Percentiles rank a stretch among this genome's conserved stretches.
Conservation (phyloP, 1,140 invertebrate genomes). For the Drosophila nannoptera region DNA sequence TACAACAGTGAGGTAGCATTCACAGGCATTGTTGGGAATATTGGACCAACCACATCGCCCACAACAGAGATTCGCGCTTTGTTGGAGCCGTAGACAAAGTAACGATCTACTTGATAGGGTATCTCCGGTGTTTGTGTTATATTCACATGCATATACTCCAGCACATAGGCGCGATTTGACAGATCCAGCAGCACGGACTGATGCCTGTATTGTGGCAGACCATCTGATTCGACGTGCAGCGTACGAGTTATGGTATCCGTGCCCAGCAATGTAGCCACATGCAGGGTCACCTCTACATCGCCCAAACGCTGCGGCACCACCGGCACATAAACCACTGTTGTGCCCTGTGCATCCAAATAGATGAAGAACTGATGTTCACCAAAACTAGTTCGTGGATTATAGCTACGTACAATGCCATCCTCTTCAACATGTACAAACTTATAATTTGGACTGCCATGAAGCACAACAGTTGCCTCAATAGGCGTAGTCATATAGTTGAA, state of each 20-base stretch:
- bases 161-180: conserved; percentile 93
- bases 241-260: conserved; percentile 86
- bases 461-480: conserved; percentile 91
- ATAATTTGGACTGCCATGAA: conserved; percentile 92
- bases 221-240: conserved; percentile 93
- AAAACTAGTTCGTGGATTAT: conserved; percentile 91
- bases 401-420: conserved; percentile 90
- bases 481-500: conserved; percentile 95
- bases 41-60: conserved; percentile 96
- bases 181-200: conserved; percentile 95
- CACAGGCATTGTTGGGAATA: conserved; percentile 95
- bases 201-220: conserved; percentile 93
- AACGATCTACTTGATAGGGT: conserved; percentile 91
- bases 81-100: conserved; percentile 97
- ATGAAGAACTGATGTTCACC: conserved; percentile 97
- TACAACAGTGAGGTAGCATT: conserved; percentile 90
- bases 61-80: conserved; percentile 91
- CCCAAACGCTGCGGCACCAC: conserved; percentile 92
- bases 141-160: conserved; percentile 97
- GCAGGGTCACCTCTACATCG: conserved; percentile 88
- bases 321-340: conserved; percentile 91
- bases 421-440: conserved; percentile 97
- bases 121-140: conserved; percentile 94
- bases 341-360: conserved; percentile 90
- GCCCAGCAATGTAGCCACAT: conserved; percentile 91